Percentiles rank a stretch among this genome's conserved stretches.
phyloP scores from a whole-genome alignment of 23 tunicate species.

The Trididemnum nubilum region DNA sequence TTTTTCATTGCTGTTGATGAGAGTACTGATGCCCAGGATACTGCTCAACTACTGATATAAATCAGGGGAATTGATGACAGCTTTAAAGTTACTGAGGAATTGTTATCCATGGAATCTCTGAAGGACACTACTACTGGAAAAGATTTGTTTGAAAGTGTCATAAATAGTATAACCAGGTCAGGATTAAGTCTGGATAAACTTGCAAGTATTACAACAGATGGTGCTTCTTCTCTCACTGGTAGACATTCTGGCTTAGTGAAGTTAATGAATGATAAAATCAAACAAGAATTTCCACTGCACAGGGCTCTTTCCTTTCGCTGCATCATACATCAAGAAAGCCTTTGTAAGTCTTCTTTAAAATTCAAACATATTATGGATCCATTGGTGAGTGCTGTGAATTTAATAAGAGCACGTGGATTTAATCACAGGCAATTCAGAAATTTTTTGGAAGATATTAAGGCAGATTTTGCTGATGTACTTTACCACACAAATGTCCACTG shows the following conservation, averaged over 20 bases:
- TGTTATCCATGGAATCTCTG: not conserved
- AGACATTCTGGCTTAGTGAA: not conserved
- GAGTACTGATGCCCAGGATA: conserved; percentile 14
- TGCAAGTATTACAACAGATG: conserved; percentile 8
- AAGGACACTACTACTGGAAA: conserved; percentile 39
- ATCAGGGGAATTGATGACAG: conserved; percentile 17
- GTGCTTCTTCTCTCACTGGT: not conserved
- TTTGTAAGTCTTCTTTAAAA: conserved; percentile 37
- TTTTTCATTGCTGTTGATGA: conserved; percentile 31
- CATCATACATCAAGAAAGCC: conserved; percentile 50
- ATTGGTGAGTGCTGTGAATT: conserved; percentile 53
- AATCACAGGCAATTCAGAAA: conserved; percentile 48
- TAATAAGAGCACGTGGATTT: conserved; percentile 24
- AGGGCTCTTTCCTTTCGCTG: too few species aligned
- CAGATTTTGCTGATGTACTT: conserved; percentile 34
- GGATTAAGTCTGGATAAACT: not conserved
- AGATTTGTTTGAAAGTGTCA: conserved; percentile 1
- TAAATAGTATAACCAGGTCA: not conserved
- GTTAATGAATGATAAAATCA: not conserved
- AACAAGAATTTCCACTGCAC: too few species aligned
- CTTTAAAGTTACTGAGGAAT: conserved; percentile 28
- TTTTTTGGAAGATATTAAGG: conserved; percentile 30
- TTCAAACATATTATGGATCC: conserved; percentile 48
- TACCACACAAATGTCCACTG: conserved; percentile 40
- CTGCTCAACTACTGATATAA: conserved; percentile 18